Evolutionary conservation across 2,797 vertebrate species (phyloP).

Genomic region (Megalops cyprinoides): DNA sequence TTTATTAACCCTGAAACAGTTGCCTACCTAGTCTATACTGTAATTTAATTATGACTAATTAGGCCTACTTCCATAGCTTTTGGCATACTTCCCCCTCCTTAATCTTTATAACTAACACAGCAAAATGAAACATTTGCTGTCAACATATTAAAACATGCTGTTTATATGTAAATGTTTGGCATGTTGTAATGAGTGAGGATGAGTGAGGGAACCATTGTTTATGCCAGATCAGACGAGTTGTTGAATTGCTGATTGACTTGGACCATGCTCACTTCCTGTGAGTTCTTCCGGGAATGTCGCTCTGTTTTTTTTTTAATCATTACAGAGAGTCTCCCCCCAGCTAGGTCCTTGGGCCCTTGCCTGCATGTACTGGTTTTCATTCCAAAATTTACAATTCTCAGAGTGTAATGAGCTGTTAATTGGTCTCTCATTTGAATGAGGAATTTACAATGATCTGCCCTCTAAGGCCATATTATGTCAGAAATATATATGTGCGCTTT

Average conservation of each 20-base stretch:
- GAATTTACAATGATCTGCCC: not conserved
- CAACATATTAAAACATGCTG: not conserved
- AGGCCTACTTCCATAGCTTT: not conserved
- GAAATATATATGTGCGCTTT: not conserved
- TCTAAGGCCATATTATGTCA: not conserved
- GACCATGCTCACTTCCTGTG: not conserved
- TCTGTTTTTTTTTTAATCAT: not conserved
- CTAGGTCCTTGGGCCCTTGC: not conserved
- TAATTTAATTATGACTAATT: not conserved
- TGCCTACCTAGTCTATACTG: not conserved
- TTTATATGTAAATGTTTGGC: slow-evolving; percentile 7
- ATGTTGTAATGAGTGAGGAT: not conserved
- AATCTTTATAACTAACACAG: not conserved
- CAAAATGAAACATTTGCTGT: not conserved
- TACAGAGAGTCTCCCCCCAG: not conserved
- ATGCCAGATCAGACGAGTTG: not conserved
- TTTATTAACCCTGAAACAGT: not conserved
- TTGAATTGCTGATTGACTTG: not conserved
- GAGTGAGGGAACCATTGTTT: not conserved
- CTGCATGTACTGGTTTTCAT: not conserved
- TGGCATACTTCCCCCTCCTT: not conserved
- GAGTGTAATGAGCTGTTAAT: slow-evolving; percentile 1
- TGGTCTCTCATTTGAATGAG: not conserved
- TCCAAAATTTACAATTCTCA: no score
- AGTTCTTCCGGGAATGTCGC: not conserved